Percentiles rank a stretch among this genome's conserved stretches.
Evolutionary conservation across 2,113 vertebrate genomes (phyloP).

Genomic region (Brachyistius frenatus): DNA sequence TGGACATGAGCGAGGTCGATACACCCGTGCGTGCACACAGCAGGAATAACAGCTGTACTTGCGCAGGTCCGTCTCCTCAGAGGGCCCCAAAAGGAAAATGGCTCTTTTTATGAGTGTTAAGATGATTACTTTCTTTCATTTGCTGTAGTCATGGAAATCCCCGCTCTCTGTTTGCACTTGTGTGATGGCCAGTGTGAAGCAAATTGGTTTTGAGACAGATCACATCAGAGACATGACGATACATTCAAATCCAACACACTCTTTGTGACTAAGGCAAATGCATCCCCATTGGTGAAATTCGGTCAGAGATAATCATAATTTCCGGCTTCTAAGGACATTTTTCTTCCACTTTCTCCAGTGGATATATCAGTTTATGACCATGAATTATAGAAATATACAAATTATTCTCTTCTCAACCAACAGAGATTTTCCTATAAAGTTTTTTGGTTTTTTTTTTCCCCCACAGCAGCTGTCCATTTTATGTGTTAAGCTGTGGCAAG

Average conservation of each 20-base stretch:
- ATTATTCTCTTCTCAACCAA: too few relatives aligned
- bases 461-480: too few relatives aligned
- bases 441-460: too few relatives aligned
- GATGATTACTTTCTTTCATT: constrained; percentile 75
- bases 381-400: too few relatives aligned
- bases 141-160: constrained; percentile 55
- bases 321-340: background rate
- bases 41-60: constrained; percentile 42
- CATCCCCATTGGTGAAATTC: constrained; percentile 2
- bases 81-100: constrained; percentile 12
- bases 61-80: constrained; percentile 9
- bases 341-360: background rate
- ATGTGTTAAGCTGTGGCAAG: too few relatives aligned
- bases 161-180: constrained; percentile 62
- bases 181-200: constrained; percentile 47
- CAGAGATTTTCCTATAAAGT: too few relatives aligned
- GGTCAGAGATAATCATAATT: background rate
- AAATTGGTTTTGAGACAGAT: constrained; percentile 73
- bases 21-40: constrained; percentile 17
- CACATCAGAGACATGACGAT: constrained; percentile 65
- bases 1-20: constrained; percentile 48
- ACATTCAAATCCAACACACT: constrained; percentile 62
- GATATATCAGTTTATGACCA: too few relatives aligned
- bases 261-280: constrained; percentile 9
- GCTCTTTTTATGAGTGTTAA: constrained; percentile 64